Percentiles rank a stretch among this genome's conserved stretches.
phyloP scores from a whole-genome alignment of 2,888 invertebrate species.

The Lumbricus terrestris region DNA sequence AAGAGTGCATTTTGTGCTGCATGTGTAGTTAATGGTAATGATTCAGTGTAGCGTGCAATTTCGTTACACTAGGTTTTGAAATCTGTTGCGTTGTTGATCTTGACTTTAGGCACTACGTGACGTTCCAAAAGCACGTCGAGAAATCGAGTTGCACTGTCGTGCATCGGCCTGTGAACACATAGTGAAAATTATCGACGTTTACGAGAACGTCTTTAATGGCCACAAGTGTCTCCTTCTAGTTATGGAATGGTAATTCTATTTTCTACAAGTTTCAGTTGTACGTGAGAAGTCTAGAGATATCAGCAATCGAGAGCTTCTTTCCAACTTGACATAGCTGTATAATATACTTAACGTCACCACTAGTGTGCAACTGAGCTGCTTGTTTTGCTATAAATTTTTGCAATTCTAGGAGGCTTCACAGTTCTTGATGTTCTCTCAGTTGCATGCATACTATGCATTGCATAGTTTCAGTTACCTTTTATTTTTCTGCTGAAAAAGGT shows the following conservation, averaged over 20 bases:
- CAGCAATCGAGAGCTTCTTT: neutral
- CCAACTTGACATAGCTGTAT: neutral
- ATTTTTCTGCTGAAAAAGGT: neutral
- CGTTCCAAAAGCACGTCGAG: slow-evolving; percentile 85
- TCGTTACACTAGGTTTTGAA: neutral
- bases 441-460: no score
- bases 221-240: slow-evolving; percentile 89
- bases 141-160: slow-evolving; percentile 93
- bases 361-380: neutral
- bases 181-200: slow-evolving; percentile 88
- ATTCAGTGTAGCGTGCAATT: neutral
- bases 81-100: neutral
- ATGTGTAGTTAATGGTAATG: neutral
- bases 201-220: slow-evolving; percentile 84
- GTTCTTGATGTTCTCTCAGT: neutral
- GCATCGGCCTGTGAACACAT: slow-evolving; percentile 85
- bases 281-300: neutral
- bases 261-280: neutral
- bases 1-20: neutral
- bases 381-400: neutral
- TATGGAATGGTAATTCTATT: slow-evolving; percentile 84
- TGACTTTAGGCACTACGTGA: slow-evolving; percentile 76
- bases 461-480: neutral
- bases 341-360: neutral
- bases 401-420: no score